phyloP scores from a whole-genome alignment of 2,113 vertebrate genomes.

The Monarcha castaneiventris region DNA sequence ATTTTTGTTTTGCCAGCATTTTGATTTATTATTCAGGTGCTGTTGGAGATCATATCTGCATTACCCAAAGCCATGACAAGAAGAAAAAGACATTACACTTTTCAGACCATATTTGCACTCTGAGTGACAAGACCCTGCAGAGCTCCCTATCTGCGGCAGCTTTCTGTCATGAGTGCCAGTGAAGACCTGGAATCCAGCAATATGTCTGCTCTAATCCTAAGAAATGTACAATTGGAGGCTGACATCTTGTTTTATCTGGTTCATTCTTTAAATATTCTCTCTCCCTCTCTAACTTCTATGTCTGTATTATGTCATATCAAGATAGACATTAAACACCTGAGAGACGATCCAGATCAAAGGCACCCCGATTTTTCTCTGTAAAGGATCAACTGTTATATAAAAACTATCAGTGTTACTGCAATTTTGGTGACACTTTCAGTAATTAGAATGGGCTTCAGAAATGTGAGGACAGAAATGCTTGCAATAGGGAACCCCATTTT shows the following conservation, averaged over 20 bases:
- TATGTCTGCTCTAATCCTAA: neutral
- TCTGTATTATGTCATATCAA: neutral
- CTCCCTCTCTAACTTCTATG: neutral
- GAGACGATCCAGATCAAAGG: slow-evolving; percentile 8
- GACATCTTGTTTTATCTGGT: slow-evolving; percentile 31
- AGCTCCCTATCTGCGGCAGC: neutral
- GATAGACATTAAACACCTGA: neutral
- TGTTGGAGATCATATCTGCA: neutral
- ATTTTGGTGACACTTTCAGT: neutral
- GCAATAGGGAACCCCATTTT: neutral
- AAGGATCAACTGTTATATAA: neutral
- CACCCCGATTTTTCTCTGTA: neutral
- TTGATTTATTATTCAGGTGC: neutral
- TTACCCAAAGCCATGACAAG: neutral
- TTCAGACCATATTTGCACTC: neutral
- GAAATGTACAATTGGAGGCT: neutral
- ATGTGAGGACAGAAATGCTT: neutral
- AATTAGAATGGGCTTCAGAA: neutral
- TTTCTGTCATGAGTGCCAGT: neutral
- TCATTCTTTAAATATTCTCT: slow-evolving; percentile 10
- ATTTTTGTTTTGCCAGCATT: neutral
- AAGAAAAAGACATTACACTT: neutral
- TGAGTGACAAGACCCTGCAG: slow-evolving; percentile 28
- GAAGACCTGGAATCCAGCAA: neutral
- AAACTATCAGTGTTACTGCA: neutral